Evolutionary conservation across 2,797 vertebrate species (phyloP).

Genomic region (Argyrosomus regius): DNA sequence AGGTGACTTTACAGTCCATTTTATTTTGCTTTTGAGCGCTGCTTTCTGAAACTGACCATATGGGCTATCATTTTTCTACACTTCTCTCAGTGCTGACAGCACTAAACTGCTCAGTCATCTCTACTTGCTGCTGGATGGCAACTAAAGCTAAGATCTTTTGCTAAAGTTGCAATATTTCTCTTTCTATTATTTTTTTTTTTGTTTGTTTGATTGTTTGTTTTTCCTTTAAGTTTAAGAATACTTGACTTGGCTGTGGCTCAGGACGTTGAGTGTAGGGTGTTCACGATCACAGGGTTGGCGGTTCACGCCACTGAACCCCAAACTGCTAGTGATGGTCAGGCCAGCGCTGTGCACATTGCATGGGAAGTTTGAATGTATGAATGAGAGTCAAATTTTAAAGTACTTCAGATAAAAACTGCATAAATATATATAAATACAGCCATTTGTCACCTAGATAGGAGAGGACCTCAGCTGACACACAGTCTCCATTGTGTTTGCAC

Average conservation of each 20-base stretch:
- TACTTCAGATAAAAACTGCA: neutral
- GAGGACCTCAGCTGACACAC: neutral
- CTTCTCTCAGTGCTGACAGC: conserved; percentile 48
- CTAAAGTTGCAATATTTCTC: conserved; percentile 16
- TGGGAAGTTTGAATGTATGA: neutral
- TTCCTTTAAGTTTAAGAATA: conserved; percentile 9
- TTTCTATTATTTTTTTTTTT: too few species aligned
- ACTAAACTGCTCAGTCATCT: conserved; percentile 36
- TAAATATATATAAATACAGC: neutral
- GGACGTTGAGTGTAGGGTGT: too few species aligned
- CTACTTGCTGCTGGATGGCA: conserved; percentile 16
- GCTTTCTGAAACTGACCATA: conserved; percentile 66
- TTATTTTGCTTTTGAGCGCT: conserved; percentile 67
- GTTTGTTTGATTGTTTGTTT: too few species aligned
- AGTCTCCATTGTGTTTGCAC: conserved; percentile 3
- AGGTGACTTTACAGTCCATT: conserved; percentile 75
- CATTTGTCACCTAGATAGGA: neutral
- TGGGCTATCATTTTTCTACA: conserved; percentile 40
- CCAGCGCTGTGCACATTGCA: neutral
- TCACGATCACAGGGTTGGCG: neutral
- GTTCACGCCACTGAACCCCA: neutral
- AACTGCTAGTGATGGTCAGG: neutral
- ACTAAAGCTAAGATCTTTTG: conserved; percentile 19
- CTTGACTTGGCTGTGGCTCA: neutral
- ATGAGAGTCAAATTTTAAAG: neutral